Evolutionary conservation across 2,888 invertebrate species (phyloP).

Genomic region (Tholera decimalis): DNA sequence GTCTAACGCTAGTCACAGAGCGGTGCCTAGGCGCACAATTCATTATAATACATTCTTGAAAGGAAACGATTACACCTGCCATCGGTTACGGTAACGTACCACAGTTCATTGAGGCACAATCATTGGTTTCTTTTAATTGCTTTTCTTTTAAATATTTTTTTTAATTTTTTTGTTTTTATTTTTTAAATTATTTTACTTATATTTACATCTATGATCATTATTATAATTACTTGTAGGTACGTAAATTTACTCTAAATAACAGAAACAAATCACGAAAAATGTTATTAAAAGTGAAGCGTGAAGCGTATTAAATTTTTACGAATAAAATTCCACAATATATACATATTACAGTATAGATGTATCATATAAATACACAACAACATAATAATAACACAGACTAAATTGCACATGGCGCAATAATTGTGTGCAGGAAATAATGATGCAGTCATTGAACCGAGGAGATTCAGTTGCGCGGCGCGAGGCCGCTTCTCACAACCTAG

Average conservation of each 20-base stretch:
- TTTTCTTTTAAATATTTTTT: conserved; percentile 81
- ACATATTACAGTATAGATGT: conserved; percentile 90
- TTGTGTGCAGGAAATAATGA: conserved; percentile 89
- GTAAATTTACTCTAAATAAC: conserved; percentile 91
- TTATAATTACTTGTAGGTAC: conserved; percentile 91
- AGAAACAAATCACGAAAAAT: conserved; percentile 90
- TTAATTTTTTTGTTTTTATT: conserved; percentile 76
- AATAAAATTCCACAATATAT: conserved; percentile 91
- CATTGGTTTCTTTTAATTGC: conserved; percentile 91
- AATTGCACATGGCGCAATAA: conserved; percentile 90
- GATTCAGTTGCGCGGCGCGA: conserved; percentile 83
- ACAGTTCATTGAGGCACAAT: conserved; percentile 92
- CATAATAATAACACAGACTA: conserved; percentile 91
- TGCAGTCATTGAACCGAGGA: conserved; percentile 90
- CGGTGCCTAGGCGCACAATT: conserved; percentile 82
- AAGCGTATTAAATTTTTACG: conserved; percentile 90
- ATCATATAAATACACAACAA: conserved; percentile 91
- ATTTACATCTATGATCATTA: conserved; percentile 87
- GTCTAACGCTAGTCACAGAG: conserved; percentile 79
- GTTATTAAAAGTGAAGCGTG: conserved; percentile 89
- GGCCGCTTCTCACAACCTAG: conserved; percentile 86
- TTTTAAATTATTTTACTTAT: conserved; percentile 76
- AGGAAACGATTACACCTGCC: conserved; percentile 89
- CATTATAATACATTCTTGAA: conserved; percentile 82
- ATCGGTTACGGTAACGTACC: conserved; percentile 91